Evolutionary conservation across 2,113 vertebrate genomes (phyloP).

Genomic region (Clarias batrachus): DNA sequence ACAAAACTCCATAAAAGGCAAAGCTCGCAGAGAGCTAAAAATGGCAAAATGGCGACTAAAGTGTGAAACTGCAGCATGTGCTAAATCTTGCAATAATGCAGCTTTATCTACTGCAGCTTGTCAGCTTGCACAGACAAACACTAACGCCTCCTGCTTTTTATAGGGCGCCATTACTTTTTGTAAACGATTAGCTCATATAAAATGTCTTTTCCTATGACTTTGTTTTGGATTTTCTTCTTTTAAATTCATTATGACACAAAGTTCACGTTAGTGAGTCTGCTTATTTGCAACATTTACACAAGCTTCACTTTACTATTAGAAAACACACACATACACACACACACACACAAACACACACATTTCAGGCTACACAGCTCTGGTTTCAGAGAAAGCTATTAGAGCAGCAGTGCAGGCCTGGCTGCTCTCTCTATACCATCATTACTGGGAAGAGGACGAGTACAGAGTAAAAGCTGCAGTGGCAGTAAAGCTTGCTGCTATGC

Average conservation of each 20-base stretch:
- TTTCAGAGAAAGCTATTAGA: slow-evolving; percentile 43
- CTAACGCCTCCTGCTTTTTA: neutral
- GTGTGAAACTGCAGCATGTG: neutral
- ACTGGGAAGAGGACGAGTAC: slow-evolving; percentile 37
- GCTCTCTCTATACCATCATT: slow-evolving; percentile 46
- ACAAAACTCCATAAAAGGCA: neutral
- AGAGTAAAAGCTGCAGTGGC: slow-evolving; percentile 19
- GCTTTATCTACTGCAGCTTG: neutral
- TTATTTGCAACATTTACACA: neutral
- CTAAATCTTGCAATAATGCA: neutral
- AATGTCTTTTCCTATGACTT: neutral
- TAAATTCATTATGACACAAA: too few relatives aligned
- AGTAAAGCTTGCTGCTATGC: neutral
- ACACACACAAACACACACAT: slow-evolving; percentile 25
- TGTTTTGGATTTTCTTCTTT: neutral
- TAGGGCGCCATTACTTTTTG: neutral
- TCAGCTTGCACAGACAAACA: neutral
- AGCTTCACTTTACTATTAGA: neutral
- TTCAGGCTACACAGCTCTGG: slow-evolving; percentile 1
- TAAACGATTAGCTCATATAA: neutral
- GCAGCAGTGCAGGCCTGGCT: slow-evolving; percentile 19
- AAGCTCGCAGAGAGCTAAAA: neutral
- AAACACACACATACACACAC: slow-evolving; percentile 33
- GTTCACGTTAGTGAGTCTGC: neutral
- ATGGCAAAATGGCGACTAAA: neutral